These are phyloP conservation scores for Drosophila pachea DNA, from an alignment of 1,140 invertebrate genomes.

Conservation along the genomic window DNA sequence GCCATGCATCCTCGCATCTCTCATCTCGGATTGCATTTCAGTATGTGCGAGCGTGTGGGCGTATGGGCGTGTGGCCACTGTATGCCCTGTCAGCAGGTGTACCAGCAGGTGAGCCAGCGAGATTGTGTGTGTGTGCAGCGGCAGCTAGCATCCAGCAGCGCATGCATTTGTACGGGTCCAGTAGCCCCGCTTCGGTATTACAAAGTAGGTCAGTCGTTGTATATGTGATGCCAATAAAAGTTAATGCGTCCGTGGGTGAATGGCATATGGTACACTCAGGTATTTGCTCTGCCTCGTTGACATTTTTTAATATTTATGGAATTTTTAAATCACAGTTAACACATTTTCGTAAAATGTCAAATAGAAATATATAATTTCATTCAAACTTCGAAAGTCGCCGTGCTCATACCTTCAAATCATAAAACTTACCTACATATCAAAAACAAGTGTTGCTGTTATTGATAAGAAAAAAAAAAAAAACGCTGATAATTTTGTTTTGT, in stretches of 20 bases:
- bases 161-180: slow-evolving; percentile 21
- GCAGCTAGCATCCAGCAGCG: slow-evolving; percentile 3
- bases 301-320: slow-evolving; percentile 77
- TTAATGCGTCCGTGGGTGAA: slow-evolving; percentile 63
- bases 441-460: too few species aligned
- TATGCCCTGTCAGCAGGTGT: slow-evolving; percentile 63
- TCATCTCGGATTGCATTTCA: slow-evolving; percentile 28
- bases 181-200: slow-evolving; percentile 39
- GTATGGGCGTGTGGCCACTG: slow-evolving; percentile 18
- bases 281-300: slow-evolving; percentile 60
- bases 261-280: slow-evolving; percentile 24
- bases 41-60: too few species aligned
- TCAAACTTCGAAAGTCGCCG: neutral
- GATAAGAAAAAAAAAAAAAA: too few species aligned
- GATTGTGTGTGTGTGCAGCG: neutral
- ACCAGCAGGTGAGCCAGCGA: slow-evolving; percentile 16
- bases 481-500: too few species aligned
- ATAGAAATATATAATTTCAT: slow-evolving; percentile 34
- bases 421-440: too few species aligned
- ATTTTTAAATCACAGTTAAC: slow-evolving; percentile 70
- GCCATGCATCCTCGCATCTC: slow-evolving; percentile 48
- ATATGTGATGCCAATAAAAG: slow-evolving; percentile 70
- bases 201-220: slow-evolving; percentile 72
- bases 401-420: too few species aligned
- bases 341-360: slow-evolving; percentile 50